phyloP scores from a whole-genome alignment of 2,797 vertebrate genomes.

The Merluccius polli region DNA sequence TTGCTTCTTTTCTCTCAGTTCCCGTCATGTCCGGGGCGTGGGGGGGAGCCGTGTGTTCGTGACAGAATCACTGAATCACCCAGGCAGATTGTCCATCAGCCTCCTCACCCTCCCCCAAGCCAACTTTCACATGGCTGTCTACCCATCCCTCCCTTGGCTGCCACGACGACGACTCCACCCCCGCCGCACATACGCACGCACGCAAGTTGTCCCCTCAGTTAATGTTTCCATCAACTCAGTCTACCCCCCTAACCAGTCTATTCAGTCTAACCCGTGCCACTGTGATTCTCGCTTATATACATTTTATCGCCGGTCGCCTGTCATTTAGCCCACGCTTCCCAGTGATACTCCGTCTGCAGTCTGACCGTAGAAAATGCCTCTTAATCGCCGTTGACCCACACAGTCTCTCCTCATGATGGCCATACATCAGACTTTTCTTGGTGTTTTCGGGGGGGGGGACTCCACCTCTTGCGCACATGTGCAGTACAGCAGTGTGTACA shows the following conservation, averaged over 20 bases:
- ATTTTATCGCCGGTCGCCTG: not conserved
- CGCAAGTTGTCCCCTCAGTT: not conserved
- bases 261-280: not conserved
- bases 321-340: not conserved
- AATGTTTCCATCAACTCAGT: not conserved
- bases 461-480: no score
- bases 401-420: not conserved
- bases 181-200: not conserved
- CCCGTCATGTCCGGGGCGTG: no score
- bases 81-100: no score
- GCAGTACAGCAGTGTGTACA: no score
- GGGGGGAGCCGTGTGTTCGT: no score
- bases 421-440: not conserved
- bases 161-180: not conserved
- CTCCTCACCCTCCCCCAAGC: constrained; percentile 4
- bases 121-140: not conserved
- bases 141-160: no score
- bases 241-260: no score
- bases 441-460: not conserved
- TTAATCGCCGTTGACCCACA: not conserved
- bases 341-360: not conserved
- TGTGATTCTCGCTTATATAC: not conserved
- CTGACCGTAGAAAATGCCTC: not conserved
- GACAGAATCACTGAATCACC: not conserved
- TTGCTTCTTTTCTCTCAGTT: not conserved